Conservation (phyloP, 2,888 invertebrate genomes). For the Agrilus biguttatus region DNA sequence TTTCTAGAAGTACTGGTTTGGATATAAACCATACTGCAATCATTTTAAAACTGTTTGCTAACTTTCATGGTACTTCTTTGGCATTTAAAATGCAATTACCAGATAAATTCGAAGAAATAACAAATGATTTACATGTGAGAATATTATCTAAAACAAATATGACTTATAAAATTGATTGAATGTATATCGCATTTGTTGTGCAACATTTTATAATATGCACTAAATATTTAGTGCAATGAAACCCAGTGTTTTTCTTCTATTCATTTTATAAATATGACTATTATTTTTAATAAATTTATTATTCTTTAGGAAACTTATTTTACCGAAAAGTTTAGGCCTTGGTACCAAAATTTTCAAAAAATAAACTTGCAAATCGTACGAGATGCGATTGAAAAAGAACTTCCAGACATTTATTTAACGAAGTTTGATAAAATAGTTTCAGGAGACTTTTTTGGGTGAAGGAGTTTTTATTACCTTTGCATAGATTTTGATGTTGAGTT, state of each 20-base stretch:
- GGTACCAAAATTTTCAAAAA: constrained; percentile 41
- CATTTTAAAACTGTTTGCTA: constrained; percentile 28
- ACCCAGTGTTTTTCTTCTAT: too few relatives aligned
- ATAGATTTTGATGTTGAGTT: background rate
- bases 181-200: too few relatives aligned
- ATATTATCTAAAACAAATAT: too few relatives aligned
- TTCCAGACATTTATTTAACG: constrained; percentile 42
- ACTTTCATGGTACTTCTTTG: constrained; percentile 33
- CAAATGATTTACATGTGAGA: constrained; percentile 17
- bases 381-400: constrained; percentile 50
- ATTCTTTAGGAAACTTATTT: constrained; percentile 41
- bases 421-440: constrained; percentile 39
- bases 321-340: constrained; percentile 34
- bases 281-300: background rate
- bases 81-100: constrained; percentile 30
- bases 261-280: background rate
- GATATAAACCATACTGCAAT: constrained; percentile 20
- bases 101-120: constrained; percentile 21
- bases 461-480: constrained; percentile 20
- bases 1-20: constrained; percentile 21
- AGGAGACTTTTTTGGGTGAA: constrained; percentile 36
- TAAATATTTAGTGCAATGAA: too few relatives aligned
- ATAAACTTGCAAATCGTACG: constrained; percentile 37
- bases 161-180: too few relatives aligned
- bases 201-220: too few relatives aligned